A percentile compares a stretch with the other conserved stretches of the same genome.
Evolutionary conservation across 2,797 vertebrate species (phyloP).

Genomic region (Nannoperca australis): DNA sequence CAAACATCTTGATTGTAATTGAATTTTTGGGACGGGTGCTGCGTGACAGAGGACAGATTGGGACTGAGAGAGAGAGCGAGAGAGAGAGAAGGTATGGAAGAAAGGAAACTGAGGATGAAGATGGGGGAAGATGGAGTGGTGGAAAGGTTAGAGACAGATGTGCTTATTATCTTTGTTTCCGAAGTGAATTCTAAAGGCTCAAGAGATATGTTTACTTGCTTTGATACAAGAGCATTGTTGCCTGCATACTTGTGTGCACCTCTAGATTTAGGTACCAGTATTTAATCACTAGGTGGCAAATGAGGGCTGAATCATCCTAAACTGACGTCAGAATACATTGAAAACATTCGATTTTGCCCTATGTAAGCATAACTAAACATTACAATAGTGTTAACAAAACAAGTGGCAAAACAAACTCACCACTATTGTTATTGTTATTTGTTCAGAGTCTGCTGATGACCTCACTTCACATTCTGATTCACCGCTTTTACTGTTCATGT

Average conservation of each 20-base stretch:
- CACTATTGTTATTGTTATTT: background rate
- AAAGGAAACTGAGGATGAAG: slow-evolving; percentile 42
- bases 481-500: background rate
- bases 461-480: background rate
- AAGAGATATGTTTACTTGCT: slow-evolving; percentile 8
- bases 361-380: background rate
- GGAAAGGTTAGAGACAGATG: slow-evolving; percentile 67
- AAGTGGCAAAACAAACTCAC: background rate
- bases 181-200: slow-evolving; percentile 24
- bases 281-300: background rate
- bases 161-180: slow-evolving; percentile 43
- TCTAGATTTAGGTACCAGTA: background rate
- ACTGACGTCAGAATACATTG: background rate
- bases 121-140: slow-evolving; percentile 64
- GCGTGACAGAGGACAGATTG: slow-evolving; percentile 67
- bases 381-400: background rate
- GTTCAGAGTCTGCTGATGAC: slow-evolving; percentile 7
- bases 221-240: slow-evolving; percentile 14
- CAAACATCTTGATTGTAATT: slow-evolving; percentile 87
- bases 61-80: slow-evolving; percentile 12
- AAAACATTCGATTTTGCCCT: background rate
- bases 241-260: background rate
- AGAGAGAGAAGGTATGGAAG: slow-evolving; percentile 15
- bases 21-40: slow-evolving; percentile 82
- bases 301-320: slow-evolving; percentile 1